Evolutionary conservation across 1,140 invertebrate genomes (phyloP), one percentile per base, ranked within the genome.

Genomic region (Anoplophora glabripennis): DNA sequence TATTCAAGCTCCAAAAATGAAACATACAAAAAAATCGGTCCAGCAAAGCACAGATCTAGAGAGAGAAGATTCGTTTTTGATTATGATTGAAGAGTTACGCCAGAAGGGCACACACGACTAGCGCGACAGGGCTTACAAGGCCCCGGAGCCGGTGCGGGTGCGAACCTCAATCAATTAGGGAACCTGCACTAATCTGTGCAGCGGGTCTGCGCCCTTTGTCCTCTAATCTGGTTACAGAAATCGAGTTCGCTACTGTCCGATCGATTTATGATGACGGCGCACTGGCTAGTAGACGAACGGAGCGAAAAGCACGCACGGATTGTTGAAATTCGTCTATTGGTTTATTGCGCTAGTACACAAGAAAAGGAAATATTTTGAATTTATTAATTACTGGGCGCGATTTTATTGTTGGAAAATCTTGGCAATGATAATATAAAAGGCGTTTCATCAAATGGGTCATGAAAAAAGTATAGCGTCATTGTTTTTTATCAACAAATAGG

Each of bases 191-290:
- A 63, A 63, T 66, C 61, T 61, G 61, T 59, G 41, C 48, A 35
- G 47, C 51, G 57, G 15, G 51, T 45, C 12, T 17, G 4, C 47
- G 47, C 21, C 47, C 47, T 49, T 49, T 49, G 47, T 49, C 47
- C 53, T 66, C 64, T 66, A 66, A 66, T 66, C 64, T 63, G 61
- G 64, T 66, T 66, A 66, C 61, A 66, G 64, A 63, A 66, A 66
- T 66, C 64, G 61, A 46, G 64, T 45, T 45, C 42, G 42, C 42
- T 45, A 45, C 14, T 45, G 42, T 45, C 42, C 42, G 21, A 45
- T 45, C 42, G 42, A 18, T 45, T 45, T 45, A 45, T 45, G 42
- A 45, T 45, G n/a, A 45, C 21, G 21, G 21, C 21, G 21, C 21
- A 5, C 21, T 28, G 5, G 21, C 21, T 2, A 28, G 3, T 5